Evolutionary conservation across 2,797 vertebrate genomes (phyloP), one percentile per base, ranked within the genome.

Genomic region (Myotis planiceps): DNA sequence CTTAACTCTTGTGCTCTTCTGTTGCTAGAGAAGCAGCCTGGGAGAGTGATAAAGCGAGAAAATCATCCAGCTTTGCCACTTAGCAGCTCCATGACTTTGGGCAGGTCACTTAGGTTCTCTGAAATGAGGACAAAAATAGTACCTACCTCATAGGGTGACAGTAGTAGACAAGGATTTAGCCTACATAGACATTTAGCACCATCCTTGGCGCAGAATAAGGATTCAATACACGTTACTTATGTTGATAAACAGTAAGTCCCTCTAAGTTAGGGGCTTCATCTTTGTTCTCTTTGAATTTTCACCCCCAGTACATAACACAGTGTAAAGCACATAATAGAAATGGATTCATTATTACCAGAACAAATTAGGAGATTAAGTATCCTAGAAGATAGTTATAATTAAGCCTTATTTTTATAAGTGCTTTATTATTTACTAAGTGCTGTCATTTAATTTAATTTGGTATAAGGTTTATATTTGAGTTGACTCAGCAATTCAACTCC

Each of bases 361-460:
- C 76, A 75, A 78, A 92, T 42, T 88, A 85, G 47, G 68, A 80
- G 37, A 85, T 60, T 76, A 87, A 90, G 32, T 63, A 51, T 71
- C 81, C 83, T 76, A 63, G 19, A 76, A 82, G 7, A 66, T 3
- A 55, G 15, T 23, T 88, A 32, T 51, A 65, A 65, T 85, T 68
- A 84, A 93, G 21, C 1, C 16, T 65, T 85, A 69, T 34, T 80
- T 81, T 71, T 32, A 15, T 71, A 60, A 85, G 53, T 91, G 47
- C 21, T 66, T 81, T 71, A 66, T 81, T 76, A 92, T 63, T 85
- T 93, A 53, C 7, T 42, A 78, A 81, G 68, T 51, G 34, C 23
- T 91, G 19, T 71, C 34, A 81, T 93, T 95, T 93, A 32, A 1
- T 66, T 91, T 93, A 91, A 94, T 51, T 55, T 85, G 9, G 12